These are phyloP conservation scores for Premnoplex brunnescens DNA, from an alignment of 2,797 vertebrate genomes.

Conservation along the genomic window DNA sequence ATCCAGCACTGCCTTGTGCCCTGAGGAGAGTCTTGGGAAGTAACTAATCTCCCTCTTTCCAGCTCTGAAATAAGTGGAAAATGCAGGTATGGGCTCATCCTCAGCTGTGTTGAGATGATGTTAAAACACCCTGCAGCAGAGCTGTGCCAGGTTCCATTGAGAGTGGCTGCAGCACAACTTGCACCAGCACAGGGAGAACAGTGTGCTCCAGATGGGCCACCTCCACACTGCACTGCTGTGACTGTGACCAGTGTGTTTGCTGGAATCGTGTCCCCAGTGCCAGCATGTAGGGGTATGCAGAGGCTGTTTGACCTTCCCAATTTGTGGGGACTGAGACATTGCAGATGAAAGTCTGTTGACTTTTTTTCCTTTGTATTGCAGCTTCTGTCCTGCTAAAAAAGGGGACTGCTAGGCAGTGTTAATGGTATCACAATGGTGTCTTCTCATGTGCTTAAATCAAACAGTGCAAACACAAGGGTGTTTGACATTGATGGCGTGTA, in stretches of 20 bases:
- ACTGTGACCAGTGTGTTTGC: neutral
- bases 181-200: neutral
- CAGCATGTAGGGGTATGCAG: rapidly evolving
- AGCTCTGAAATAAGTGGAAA: neutral
- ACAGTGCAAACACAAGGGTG: neutral
- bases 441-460: neutral
- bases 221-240: neutral
- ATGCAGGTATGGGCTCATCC: neutral
- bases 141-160: neutral
- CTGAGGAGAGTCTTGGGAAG: neutral
- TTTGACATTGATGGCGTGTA: rapidly evolving
- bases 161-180: neutral
- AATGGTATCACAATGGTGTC: neutral
- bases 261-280: neutral
- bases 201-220: neutral
- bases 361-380: neutral
- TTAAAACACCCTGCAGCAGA: neutral
- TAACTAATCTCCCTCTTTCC: neutral
- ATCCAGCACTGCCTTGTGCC: neutral
- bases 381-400: neutral
- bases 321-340: neutral
- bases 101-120: neutral
- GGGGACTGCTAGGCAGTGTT: neutral
- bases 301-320: neutral
- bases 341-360: neutral